phyloP scores from a whole-genome alignment of 2,113 vertebrate species.

The Albula glossodonta region DNA sequence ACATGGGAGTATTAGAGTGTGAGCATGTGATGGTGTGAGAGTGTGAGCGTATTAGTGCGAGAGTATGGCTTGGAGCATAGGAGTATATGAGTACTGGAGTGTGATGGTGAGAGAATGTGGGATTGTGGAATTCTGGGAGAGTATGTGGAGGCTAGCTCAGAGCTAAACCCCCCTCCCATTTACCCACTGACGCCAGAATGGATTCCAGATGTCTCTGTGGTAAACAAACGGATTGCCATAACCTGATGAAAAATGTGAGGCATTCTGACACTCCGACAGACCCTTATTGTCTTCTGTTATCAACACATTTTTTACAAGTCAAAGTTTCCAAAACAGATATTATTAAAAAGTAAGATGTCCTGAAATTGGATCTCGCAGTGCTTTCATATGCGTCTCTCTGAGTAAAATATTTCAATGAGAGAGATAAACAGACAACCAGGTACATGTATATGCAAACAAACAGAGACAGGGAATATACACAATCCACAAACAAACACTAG shows the following conservation, averaged over 20 bases:
- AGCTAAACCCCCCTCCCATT: not conserved
- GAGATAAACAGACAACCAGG: not conserved
- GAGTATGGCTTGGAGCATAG: not conserved
- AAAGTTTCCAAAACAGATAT: not conserved
- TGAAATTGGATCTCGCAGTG: not conserved
- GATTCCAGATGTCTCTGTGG: constrained; percentile 33
- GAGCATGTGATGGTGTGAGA: not conserved
- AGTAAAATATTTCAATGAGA: not conserved
- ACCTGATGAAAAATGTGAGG: constrained; percentile 9
- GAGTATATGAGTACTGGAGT: not conserved
- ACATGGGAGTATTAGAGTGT: not conserved
- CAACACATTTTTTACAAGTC: not conserved
- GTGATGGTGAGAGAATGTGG: not conserved
- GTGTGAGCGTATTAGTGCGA: not conserved
- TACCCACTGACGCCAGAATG: constrained; percentile 21
- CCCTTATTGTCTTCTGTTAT: constrained; percentile 18
- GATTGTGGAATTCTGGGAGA: not conserved
- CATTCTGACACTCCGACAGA: constrained; percentile 17
- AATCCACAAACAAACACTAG: not conserved
- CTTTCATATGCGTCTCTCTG: not conserved
- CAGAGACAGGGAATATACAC: too few species aligned
- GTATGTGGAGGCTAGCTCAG: not conserved
- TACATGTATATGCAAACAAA: too few species aligned
- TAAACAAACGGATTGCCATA: constrained; percentile 22
- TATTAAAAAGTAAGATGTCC: not conserved